Percentiles rank a stretch among this genome's conserved stretches.
phyloP scores from a whole-genome alignment of 2,797 vertebrate genomes.

The Streptopelia turtur region DNA sequence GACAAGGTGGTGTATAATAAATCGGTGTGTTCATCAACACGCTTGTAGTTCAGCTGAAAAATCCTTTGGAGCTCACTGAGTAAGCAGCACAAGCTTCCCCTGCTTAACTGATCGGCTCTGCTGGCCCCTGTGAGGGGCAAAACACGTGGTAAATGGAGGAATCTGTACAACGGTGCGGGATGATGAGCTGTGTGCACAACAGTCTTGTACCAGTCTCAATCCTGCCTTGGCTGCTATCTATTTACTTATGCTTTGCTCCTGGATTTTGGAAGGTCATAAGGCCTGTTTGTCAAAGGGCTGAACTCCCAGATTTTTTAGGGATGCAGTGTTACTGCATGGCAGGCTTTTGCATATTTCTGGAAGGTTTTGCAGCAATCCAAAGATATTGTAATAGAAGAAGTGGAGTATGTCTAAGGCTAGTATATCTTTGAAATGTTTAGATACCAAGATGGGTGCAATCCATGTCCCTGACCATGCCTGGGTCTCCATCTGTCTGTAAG shows the following conservation, averaged over 20 bases:
- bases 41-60: neutral
- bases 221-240: neutral
- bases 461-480: neutral
- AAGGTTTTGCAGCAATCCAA: neutral
- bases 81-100: neutral
- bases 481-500: neutral
- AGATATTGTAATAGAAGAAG: neutral
- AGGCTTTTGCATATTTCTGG: neutral
- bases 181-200: neutral
- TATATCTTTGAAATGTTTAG: neutral
- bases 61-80: neutral
- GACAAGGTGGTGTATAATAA: neutral
- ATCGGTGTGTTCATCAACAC: fast-evolving
- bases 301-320: neutral
- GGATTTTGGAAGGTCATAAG: neutral
- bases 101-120: neutral
- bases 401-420: neutral
- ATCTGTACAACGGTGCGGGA: neutral
- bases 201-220: fast-evolving
- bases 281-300: neutral
- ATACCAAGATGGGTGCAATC: neutral
- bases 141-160: neutral
- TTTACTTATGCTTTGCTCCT: neutral
- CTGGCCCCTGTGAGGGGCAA: neutral
- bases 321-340: neutral